Percentiles rank a stretch among this genome's conserved stretches.
These are phyloP conservation scores for Channa argus DNA, from an alignment of 2,113 vertebrate genomes.

Conservation along the genomic window DNA sequence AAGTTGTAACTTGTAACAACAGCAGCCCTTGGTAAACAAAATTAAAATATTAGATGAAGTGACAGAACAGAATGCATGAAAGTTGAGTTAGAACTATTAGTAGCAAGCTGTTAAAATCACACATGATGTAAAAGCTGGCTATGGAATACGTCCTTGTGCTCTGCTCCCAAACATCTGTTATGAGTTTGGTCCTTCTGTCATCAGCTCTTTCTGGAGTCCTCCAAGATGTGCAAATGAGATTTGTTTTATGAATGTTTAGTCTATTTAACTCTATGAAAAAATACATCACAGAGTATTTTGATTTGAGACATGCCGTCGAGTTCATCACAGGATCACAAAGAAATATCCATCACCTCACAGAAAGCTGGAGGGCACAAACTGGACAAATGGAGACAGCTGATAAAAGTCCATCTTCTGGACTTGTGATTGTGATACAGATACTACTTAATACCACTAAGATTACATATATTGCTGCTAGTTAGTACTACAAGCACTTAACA, in stretches of 20 bases:
- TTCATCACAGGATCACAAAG: conserved; percentile 1
- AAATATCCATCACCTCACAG: conserved; percentile 4
- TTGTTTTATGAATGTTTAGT: conserved; percentile 24
- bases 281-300: conserved; percentile 8
- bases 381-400: no score
- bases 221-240: conserved; percentile 38
- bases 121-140: conserved; percentile 34
- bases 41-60: conserved; percentile 46
- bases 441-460: background rate
- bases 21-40: conserved; percentile 24
- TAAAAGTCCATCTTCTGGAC: no score
- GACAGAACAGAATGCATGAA: conserved; percentile 42
- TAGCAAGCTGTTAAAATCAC: conserved; percentile 52
- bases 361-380: background rate
- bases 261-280: conserved; percentile 17
- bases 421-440: background rate
- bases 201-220: conserved; percentile 70
- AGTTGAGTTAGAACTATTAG: conserved; percentile 39
- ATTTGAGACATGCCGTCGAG: background rate
- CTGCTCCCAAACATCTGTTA: conserved; percentile 43
- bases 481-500: background rate
- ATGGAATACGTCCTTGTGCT: conserved; percentile 44
- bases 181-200: conserved; percentile 63
- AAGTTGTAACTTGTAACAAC: background rate
- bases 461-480: background rate